phyloP scores from a whole-genome alignment of 2,888 invertebrate genomes.

The Stomorhina lunata region DNA sequence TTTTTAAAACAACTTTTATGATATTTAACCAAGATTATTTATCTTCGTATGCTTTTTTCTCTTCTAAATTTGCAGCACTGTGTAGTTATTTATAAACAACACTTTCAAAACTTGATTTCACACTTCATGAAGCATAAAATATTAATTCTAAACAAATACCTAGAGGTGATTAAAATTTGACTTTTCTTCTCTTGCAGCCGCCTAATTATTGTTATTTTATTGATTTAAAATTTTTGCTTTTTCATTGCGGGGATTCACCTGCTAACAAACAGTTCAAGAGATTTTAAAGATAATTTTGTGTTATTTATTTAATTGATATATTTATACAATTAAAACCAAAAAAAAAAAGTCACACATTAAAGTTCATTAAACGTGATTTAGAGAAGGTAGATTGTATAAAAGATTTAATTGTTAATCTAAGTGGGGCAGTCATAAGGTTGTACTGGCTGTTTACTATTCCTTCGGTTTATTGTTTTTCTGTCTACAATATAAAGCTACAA shows the following conservation, averaged over 20 bases:
- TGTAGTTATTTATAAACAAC: neutral
- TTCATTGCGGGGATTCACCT: conserved; percentile 22
- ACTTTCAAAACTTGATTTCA: conserved; percentile 9
- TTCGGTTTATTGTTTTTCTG: too few relatives aligned
- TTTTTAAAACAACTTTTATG: too few relatives aligned
- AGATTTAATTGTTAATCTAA: too few relatives aligned
- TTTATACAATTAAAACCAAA: neutral
- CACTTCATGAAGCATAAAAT: conserved; percentile 31
- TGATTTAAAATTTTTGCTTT: neutral
- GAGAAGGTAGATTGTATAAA: too few relatives aligned
- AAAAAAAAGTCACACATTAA: neutral
- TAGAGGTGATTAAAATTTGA: neutral
- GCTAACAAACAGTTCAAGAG: neutral
- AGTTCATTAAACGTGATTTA: too few relatives aligned
- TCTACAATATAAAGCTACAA: too few relatives aligned
- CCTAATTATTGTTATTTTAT: neutral
- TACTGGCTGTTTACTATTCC: too few relatives aligned
- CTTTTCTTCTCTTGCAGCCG: neutral
- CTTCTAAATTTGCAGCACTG: neutral
- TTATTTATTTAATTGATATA: neutral
- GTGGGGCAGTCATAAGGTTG: too few relatives aligned
- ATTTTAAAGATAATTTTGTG: neutral
- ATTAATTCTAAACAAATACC: too few relatives aligned
- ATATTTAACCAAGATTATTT: too few relatives aligned
- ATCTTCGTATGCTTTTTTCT: neutral